Evolutionary conservation across 64 coral and sea anemone species (phyloP).

Genomic region (Porites lutea): DNA sequence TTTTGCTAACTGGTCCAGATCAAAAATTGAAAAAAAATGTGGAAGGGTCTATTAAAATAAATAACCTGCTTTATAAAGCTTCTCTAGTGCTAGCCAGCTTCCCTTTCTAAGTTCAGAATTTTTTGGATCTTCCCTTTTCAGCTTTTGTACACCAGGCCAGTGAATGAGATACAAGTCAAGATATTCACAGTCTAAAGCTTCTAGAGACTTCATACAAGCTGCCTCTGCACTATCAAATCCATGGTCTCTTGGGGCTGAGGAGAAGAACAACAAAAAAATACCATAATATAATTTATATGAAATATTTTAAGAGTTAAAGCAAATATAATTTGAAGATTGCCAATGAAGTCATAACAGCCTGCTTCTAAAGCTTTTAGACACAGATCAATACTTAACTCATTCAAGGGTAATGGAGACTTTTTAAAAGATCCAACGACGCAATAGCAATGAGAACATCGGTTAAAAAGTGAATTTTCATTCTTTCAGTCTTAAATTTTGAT

Average conservation of each 20-base stretch:
- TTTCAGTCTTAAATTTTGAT: too few relatives aligned
- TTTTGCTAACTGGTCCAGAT: too few relatives aligned
- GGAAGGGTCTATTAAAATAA: not conserved
- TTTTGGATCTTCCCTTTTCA: constrained; percentile 82
- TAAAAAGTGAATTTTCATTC: too few relatives aligned
- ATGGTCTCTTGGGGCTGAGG: constrained; percentile 81
- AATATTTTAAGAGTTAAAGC: too few relatives aligned
- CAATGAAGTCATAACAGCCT: too few relatives aligned
- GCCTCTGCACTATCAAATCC: constrained; percentile 73
- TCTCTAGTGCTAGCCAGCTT: constrained; percentile 89
- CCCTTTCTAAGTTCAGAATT: constrained; percentile 68
- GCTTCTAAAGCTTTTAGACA: too few relatives aligned
- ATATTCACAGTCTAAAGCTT: constrained; percentile 66
- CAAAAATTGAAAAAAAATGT: too few relatives aligned
- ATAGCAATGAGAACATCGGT: too few relatives aligned
- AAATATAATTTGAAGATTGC: too few relatives aligned
- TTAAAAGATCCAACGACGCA: too few relatives aligned
- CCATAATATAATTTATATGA: not conserved
- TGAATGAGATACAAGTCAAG: constrained; percentile 89
- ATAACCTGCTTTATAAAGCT: constrained; percentile 74
- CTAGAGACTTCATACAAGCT: constrained; percentile 70
- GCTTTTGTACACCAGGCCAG: constrained; percentile 89
- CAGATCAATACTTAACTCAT: too few relatives aligned
- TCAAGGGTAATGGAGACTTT: too few relatives aligned
- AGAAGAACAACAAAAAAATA: not conserved